phyloP scores from a whole-genome alignment of 2,113 vertebrate genomes.

The Pomatorhinus ruficollis region DNA sequence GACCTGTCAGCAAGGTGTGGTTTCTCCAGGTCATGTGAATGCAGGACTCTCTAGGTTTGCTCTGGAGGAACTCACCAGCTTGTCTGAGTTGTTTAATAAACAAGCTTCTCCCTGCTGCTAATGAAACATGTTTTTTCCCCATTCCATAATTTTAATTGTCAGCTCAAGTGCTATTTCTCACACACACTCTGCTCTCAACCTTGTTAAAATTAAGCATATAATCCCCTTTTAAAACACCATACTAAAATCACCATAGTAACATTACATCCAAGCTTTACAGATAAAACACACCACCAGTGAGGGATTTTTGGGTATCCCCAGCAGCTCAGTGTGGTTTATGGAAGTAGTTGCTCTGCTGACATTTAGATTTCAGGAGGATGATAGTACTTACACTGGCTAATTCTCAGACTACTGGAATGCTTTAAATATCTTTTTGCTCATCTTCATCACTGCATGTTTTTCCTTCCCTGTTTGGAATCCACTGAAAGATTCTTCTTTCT shows the following conservation, averaged over 20 bases:
- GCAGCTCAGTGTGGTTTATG: constrained; percentile 65
- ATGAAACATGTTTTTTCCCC: neutral
- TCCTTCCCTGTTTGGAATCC: constrained; percentile 2
- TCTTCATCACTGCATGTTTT: constrained; percentile 15
- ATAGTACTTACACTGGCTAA: constrained; percentile 50
- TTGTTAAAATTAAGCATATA: constrained; percentile 82
- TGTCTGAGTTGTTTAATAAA: constrained; percentile 58
- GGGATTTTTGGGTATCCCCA: constrained; percentile 62
- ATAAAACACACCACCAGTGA: constrained; percentile 65
- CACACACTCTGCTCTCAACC: constrained; percentile 66
- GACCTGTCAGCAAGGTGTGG: neutral
- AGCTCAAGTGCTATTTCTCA: constrained; percentile 66
- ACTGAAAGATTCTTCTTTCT: neutral
- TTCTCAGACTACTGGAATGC: constrained; percentile 12
- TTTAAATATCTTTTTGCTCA: constrained; percentile 58
- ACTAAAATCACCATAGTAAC: constrained; percentile 78
- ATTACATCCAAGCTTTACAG: constrained; percentile 68
- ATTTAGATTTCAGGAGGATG: constrained; percentile 35
- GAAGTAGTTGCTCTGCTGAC: constrained; percentile 60
- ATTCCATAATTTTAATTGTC: constrained; percentile 68
- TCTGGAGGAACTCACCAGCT: neutral
- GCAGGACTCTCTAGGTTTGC: neutral
- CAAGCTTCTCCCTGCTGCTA: constrained; percentile 8
- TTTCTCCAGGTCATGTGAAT: neutral
- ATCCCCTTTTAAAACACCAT: constrained; percentile 74